A percentile compares a stretch with the other conserved stretches of the same genome.
These are phyloP conservation scores for Oreocharis arfaki DNA, from an alignment of 2,113 vertebrate genomes.

Conservation along the genomic window DNA sequence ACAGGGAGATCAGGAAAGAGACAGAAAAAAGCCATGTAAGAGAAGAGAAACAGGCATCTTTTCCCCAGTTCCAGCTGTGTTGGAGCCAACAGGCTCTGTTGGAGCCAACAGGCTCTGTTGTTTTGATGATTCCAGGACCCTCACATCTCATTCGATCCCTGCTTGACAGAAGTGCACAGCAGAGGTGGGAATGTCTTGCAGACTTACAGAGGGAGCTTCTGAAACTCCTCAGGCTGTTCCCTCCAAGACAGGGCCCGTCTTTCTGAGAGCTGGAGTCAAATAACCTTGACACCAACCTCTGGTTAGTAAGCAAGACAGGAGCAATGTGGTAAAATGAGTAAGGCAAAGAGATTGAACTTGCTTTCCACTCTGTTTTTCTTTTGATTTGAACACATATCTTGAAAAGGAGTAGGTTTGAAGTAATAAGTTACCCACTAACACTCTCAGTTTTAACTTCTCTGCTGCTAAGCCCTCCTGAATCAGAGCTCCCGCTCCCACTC, in stretches of 20 bases:
- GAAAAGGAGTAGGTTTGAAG: background rate
- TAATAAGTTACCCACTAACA: background rate
- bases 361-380: background rate
- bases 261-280: background rate
- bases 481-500: background rate
- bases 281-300: background rate
- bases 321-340: background rate
- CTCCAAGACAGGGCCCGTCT: background rate
- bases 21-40: background rate
- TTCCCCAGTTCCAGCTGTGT: conserved; percentile 9
- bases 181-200: background rate
- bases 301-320: background rate
- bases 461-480: background rate
- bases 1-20: conserved; percentile 9
- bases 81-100: background rate
- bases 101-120: background rate
- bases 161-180: background rate
- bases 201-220: background rate
- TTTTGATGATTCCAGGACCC: conserved; percentile 22
- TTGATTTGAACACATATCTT: background rate
- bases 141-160: background rate
- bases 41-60: background rate
- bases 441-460: background rate
- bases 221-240: background rate
- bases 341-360: background rate